Evolutionary conservation across 2,113 vertebrate species (phyloP).

Genomic region (Carassius carassius): DNA sequence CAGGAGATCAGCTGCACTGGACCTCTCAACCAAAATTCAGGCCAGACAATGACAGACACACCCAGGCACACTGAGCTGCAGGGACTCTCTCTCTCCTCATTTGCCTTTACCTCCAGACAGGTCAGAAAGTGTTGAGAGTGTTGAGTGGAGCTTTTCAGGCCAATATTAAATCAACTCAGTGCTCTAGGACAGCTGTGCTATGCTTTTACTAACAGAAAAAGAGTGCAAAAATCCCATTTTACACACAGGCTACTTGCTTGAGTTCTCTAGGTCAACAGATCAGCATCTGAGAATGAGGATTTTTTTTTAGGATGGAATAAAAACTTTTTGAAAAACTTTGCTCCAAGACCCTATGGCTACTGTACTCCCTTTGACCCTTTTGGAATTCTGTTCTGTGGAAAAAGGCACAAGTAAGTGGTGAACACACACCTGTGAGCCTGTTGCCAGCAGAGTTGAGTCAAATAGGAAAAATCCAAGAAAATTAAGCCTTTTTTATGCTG

Average conservation of each 20-base stretch:
- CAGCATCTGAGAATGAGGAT: neutral
- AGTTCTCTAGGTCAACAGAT: neutral
- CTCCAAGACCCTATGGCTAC: neutral
- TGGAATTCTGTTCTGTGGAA: neutral
- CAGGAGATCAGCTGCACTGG: neutral
- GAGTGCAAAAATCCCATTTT: neutral
- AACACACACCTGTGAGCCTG: neutral
- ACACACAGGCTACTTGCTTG: neutral
- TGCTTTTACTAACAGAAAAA: neutral
- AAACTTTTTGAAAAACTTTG: neutral
- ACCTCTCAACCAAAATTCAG: neutral
- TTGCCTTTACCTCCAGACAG: constrained; percentile 25
- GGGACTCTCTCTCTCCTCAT: neutral
- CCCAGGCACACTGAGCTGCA: constrained; percentile 9
- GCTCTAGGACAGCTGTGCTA: constrained; percentile 17
- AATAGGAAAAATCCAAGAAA: neutral
- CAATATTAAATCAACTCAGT: constrained; percentile 8
- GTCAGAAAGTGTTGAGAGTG: neutral
- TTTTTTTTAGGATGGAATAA: neutral
- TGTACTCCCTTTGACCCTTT: neutral
- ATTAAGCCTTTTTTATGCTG: neutral
- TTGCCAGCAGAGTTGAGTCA: neutral
- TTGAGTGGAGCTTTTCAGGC: constrained; percentile 3
- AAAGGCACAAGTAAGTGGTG: neutral
- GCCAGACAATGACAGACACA: constrained; percentile 29